Evolutionary conservation across 2,113 vertebrate species (phyloP), one percentile per base, ranked within the genome.

Genomic region (Callopanchax toddi): DNA sequence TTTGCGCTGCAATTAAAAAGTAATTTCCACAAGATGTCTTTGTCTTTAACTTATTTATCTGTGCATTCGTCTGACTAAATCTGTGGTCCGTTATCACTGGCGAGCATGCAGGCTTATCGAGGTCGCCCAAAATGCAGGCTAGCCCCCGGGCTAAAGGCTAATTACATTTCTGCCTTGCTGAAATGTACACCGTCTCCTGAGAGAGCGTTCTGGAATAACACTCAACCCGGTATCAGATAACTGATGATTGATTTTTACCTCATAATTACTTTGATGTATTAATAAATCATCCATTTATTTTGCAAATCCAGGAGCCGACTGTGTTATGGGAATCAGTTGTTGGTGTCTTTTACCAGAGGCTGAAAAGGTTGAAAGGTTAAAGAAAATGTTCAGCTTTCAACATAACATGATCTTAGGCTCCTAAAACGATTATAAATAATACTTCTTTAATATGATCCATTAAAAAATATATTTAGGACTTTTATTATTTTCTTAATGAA

Each of bases 131-230:
- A 82, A 76, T 29, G 20, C 67, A 81, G 72, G 53, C 77, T 63
- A 39, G 80, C 86, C 71, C 59, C n/a, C 13, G 78, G 86, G 81
- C 70, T 85, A 84, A 85, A 44, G 77, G 86, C 82, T 88, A 88
- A 87, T 90, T 88, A 89, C 85, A 81, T 89, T 89, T 84, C 71
- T 86, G 85, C 85, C 79, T 87, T 75, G 69, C 76, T 92, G 87
- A 90, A 92, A 89, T 80, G 74, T 74, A 87, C 72, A 83, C 85
- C 65, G 32, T 86, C 81, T 83, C 85, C 82, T 80, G 60, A 79
- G 81, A 88, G 85, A 72, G 74, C 77, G 61, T 86, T 90, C 86
- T 71, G 82, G 77, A 88, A 84, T 83, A 87, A 87, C 85, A 86
- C 86, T 90, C 73, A 76, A 55, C 55, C 61, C 61, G 5, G 69